Conservation (phyloP, 2,113 vertebrate species). For the Seriola dumerili region DNA sequence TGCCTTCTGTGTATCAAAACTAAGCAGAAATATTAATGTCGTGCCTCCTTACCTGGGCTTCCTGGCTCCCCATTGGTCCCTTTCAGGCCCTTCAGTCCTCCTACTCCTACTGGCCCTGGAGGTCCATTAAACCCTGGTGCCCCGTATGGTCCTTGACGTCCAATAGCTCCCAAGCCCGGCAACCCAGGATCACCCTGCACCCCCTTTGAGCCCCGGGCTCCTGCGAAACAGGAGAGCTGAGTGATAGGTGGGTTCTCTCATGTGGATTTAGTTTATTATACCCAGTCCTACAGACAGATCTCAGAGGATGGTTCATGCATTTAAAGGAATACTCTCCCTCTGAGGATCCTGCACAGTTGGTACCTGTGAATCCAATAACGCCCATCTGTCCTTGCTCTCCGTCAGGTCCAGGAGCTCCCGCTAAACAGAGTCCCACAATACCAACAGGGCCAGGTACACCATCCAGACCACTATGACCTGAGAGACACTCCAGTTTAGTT, state of each 20-base stretch:
- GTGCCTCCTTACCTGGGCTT: conserved; percentile 63
- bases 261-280: background rate
- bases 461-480: conserved; percentile 61
- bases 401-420: conserved; percentile 61
- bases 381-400: conserved; percentile 69
- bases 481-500: conserved; percentile 21
- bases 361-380: conserved; percentile 65
- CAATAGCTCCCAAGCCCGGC: conserved; percentile 48
- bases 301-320: background rate
- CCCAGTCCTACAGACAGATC: background rate
- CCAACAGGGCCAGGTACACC: conserved; percentile 63
- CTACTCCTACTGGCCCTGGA: conserved; percentile 54
- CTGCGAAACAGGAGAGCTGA: conserved; percentile 42
- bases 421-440: conserved; percentile 41
- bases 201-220: conserved; percentile 69
- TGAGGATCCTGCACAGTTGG: background rate
- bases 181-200: conserved; percentile 68
- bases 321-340: background rate
- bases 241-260: background rate
- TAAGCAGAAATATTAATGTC: background rate
- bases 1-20: background rate
- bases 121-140: conserved; percentile 61
- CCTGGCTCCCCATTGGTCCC: conserved; percentile 72
- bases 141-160: conserved; percentile 65
- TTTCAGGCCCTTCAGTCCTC: conserved; percentile 63